Percentiles rank a stretch among this genome's conserved stretches.
phyloP scores from a whole-genome alignment of 1,140 invertebrate species.

The Caerostris extrusa region DNA sequence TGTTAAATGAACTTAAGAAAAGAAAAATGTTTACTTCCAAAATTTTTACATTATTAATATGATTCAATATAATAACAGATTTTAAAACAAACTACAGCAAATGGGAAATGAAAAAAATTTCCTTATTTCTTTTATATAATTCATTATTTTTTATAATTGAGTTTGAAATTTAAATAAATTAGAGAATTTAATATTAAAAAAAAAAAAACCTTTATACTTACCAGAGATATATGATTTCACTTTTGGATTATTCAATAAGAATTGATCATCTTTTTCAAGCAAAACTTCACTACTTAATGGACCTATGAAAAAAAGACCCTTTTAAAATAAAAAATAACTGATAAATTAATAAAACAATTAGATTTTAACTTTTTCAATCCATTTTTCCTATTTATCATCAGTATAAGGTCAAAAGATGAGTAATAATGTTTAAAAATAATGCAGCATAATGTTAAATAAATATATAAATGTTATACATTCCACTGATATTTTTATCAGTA shows the following conservation, averaged over 20 bases:
- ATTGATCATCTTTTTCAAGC: constrained; percentile 18
- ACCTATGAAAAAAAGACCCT: neutral
- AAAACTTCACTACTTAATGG: constrained; percentile 13
- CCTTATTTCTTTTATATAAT: too few relatives aligned
- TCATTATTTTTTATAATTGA: too few relatives aligned
- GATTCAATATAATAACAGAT: too few relatives aligned
- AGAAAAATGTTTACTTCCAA: too few relatives aligned
- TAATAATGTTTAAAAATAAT: neutral
- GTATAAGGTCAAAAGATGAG: neutral
- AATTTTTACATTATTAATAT: too few relatives aligned
- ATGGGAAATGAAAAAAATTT: too few relatives aligned
- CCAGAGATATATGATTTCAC: constrained; percentile 36
- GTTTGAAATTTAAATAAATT: neutral
- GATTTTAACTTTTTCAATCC: neutral
- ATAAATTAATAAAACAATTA: neutral
- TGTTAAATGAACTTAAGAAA: too few relatives aligned
- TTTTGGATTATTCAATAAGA: constrained; percentile 19
- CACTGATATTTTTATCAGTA: too few relatives aligned
- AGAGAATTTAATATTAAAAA: neutral
- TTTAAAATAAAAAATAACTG: neutral
- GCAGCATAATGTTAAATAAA: neutral
- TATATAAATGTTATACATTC: neutral
- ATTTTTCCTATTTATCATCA: neutral
- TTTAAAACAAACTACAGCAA: too few relatives aligned
- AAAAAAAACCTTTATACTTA: neutral